These are phyloP conservation scores for Dasyornis broadbenti DNA, from an alignment of 2,113 vertebrate species.

Conservation along the genomic window DNA sequence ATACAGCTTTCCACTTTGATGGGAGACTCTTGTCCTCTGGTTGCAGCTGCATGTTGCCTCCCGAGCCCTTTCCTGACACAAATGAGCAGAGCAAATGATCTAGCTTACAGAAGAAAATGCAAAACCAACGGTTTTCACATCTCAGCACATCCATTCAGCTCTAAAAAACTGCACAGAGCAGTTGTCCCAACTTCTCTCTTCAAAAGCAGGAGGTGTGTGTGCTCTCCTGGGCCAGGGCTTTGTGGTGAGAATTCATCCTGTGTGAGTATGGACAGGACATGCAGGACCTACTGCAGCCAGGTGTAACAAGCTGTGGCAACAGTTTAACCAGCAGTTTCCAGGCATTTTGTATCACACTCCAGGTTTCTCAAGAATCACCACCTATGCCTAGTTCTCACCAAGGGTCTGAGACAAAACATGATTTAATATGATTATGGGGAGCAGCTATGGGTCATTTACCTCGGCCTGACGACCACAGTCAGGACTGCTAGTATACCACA, in stretches of 20 bases:
- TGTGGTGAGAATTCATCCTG: not conserved
- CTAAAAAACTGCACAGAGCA: not conserved
- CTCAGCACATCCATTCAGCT: not conserved
- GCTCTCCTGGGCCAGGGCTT: not conserved
- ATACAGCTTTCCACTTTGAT: conserved; percentile 47
- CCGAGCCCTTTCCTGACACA: conserved; percentile 38
- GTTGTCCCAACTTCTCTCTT: not conserved
- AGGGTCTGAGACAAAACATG: not conserved
- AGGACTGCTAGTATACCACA: not conserved
- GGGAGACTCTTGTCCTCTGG: conserved; percentile 46
- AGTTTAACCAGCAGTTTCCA: not conserved
- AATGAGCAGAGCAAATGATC: conserved; percentile 25
- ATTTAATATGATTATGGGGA: not conserved
- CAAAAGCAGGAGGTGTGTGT: not conserved
- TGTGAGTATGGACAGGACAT: accelerated
- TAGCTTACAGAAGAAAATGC: not conserved
- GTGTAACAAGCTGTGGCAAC: not conserved
- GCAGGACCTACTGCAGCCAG: not conserved
- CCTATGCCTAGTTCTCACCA: not conserved
- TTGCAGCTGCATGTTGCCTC: not conserved
- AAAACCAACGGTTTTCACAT: not conserved
- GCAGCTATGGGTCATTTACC: not conserved
- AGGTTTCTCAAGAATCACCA: not conserved
- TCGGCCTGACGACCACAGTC: not conserved
- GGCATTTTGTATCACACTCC: not conserved